phyloP scores from a whole-genome alignment of 2,888 invertebrate species.

The Scrobipalpa atriplicella region DNA sequence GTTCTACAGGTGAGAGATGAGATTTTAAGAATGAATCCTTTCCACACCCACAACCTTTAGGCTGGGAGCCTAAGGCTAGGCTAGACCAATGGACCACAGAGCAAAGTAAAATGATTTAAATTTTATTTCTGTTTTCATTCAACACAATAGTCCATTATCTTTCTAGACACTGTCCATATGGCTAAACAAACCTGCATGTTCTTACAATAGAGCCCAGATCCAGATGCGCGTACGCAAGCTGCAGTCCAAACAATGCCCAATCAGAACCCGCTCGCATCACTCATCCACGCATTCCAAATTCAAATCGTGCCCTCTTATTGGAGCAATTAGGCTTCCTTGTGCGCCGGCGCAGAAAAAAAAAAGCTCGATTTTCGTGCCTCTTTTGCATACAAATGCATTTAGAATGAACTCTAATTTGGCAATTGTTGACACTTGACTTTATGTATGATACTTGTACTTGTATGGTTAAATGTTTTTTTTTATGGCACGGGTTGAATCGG shows the following conservation, averaged over 20 bases:
- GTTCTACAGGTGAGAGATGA: no score
- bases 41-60: no score
- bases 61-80: no score
- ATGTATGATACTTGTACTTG: slow-evolving; percentile 23
- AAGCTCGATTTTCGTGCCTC: slow-evolving; percentile 28
- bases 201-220: slow-evolving; percentile 29
- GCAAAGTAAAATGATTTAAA: no score
- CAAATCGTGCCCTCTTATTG: slow-evolving; percentile 39
- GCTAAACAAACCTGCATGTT: slow-evolving; percentile 19
- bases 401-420: slow-evolving; percentile 51
- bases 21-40: no score
- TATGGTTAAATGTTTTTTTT: slow-evolving; percentile 21
- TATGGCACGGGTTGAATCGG: slow-evolving; percentile 29
- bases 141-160: slow-evolving; percentile 10
- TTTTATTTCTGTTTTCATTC: background rate
- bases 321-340: slow-evolving; percentile 50
- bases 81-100: no score
- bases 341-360: slow-evolving; percentile 38
- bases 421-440: slow-evolving; percentile 40
- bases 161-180: slow-evolving; percentile 6
- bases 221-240: slow-evolving; percentile 57
- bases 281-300: slow-evolving; percentile 60
- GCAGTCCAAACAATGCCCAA: slow-evolving; percentile 72
- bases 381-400: slow-evolving; percentile 50
- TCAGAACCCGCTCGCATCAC: slow-evolving; percentile 60